Evolutionary conservation across 2,113 vertebrate species (phyloP).

Genomic region (Apistogramma diplotaenia): DNA sequence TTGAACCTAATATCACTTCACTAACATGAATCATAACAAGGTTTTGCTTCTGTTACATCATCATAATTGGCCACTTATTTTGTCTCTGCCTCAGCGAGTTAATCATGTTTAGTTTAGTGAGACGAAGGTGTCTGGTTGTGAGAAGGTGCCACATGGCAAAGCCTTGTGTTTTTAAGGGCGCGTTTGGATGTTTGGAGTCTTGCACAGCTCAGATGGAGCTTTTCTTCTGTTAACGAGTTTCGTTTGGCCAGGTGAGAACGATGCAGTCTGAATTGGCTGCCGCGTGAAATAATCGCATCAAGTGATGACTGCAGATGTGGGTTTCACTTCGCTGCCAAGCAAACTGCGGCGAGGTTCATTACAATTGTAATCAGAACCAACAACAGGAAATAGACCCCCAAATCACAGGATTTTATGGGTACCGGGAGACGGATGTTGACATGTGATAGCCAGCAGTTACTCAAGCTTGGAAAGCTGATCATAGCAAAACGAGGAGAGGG

Average conservation of each 20-base stretch:
- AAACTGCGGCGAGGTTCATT: conserved; percentile 10
- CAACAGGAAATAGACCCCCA: conserved; percentile 23
- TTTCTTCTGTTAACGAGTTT: conserved; percentile 20
- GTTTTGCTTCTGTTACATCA: conserved; percentile 28
- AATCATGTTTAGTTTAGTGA: conserved; percentile 23
- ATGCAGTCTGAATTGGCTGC: not conserved
- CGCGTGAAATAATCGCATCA: not conserved
- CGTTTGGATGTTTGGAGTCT: conserved; percentile 2
- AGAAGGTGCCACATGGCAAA: conserved; percentile 16
- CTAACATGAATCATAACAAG: conserved; percentile 17
- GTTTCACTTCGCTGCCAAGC: not conserved
- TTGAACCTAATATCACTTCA: conserved; percentile 41
- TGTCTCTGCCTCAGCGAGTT: not conserved
- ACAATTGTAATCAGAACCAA: conserved; percentile 22
- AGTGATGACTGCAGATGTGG: not conserved
- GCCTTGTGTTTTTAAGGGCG: not conserved
- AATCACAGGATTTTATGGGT: conserved; percentile 7
- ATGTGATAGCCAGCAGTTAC: conserved; percentile 37
- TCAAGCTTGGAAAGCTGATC: conserved; percentile 22
- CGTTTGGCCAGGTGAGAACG: conserved; percentile 39
- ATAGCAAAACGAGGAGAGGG: conserved; percentile 19
- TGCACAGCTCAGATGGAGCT: not conserved
- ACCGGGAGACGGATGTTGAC: conserved; percentile 30
- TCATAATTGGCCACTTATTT: conserved; percentile 31
- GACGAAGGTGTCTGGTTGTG: conserved; percentile 27